Evolutionary conservation across 2,113 vertebrate genomes (phyloP).

Genomic region (Apteryx mantelli): DNA sequence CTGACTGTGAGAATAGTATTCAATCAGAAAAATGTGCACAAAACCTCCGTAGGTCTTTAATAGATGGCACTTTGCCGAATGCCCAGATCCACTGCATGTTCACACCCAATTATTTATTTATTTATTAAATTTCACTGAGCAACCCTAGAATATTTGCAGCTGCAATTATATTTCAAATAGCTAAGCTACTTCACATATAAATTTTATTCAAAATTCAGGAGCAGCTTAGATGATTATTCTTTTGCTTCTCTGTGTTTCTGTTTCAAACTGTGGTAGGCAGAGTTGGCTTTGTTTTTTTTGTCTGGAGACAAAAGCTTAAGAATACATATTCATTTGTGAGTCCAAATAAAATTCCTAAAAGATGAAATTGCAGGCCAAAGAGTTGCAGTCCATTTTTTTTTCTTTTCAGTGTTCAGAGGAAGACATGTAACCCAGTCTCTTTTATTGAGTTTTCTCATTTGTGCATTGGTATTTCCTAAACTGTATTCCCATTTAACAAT

Average conservation of each 20-base stretch:
- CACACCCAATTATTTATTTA: background rate
- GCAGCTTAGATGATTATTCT: background rate
- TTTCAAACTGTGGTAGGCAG: background rate
- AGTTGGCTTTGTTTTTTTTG: background rate
- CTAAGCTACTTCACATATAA: background rate
- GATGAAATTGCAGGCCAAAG: slow-evolving; percentile 11
- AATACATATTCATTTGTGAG: background rate
- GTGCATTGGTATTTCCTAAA: background rate
- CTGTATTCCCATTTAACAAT: background rate
- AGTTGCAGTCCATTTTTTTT: background rate
- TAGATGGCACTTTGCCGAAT: background rate
- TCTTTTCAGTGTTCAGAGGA: background rate
- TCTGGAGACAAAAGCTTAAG: background rate
- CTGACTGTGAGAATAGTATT: slow-evolving; percentile 61
- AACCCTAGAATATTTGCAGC: background rate
- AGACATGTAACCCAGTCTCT: background rate
- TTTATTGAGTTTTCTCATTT: background rate
- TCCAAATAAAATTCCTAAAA: slow-evolving; percentile 11
- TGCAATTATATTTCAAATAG: background rate
- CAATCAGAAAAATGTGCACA: slow-evolving; percentile 39
- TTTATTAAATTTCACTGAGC: background rate
- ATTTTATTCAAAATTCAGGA: background rate
- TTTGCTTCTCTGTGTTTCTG: background rate
- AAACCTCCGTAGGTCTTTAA: slow-evolving; percentile 15
- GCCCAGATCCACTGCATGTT: background rate